phyloP scores from a whole-genome alignment of 1,140 invertebrate genomes.

The Eurosta solidaginis region DNA sequence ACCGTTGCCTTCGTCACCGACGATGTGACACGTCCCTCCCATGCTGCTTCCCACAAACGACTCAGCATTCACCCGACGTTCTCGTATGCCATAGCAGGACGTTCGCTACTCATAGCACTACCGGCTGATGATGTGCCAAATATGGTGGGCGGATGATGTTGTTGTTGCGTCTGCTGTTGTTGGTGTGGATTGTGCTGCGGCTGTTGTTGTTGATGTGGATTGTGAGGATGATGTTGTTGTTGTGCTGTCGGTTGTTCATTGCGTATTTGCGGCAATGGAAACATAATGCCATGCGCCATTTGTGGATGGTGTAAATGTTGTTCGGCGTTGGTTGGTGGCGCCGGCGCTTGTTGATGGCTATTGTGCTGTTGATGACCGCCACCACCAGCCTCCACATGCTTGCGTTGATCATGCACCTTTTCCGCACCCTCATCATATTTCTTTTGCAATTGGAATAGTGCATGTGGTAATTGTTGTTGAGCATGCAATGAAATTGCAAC shows the following conservation, averaged over 20 bases:
- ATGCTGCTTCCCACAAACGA: conserved; percentile 58
- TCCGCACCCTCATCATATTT: conserved; percentile 50
- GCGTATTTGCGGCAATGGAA: conserved; percentile 50
- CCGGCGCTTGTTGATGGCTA: conserved; percentile 51
- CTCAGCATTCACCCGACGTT: conserved; percentile 59
- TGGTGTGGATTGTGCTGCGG: conserved; percentile 44
- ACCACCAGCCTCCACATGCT: conserved; percentile 50
- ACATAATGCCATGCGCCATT: conserved; percentile 57
- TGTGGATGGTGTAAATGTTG: conserved; percentile 55
- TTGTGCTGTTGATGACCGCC: conserved; percentile 48
- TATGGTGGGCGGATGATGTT: conserved; percentile 47
- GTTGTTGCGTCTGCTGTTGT: conserved; percentile 45
- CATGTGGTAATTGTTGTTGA: conserved; percentile 47
- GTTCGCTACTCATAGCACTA: conserved; percentile 45
- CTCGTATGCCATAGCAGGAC: conserved; percentile 55
- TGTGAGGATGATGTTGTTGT: conserved; percentile 50
- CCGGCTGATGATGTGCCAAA: conserved; percentile 41
- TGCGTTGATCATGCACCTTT: conserved; percentile 50
- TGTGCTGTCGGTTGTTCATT: conserved; percentile 49
- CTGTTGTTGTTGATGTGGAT: conserved; percentile 49
- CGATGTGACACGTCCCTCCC: conserved; percentile 50
- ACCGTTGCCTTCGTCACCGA: conserved; percentile 32
- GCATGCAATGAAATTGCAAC: conserved; percentile 42
- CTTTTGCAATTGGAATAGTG: conserved; percentile 52
- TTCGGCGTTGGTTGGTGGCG: conserved; percentile 46